Base-by-base conservation (phyloP, 1,140 invertebrate genomes). In the Eubasilissa regina region DNA sequence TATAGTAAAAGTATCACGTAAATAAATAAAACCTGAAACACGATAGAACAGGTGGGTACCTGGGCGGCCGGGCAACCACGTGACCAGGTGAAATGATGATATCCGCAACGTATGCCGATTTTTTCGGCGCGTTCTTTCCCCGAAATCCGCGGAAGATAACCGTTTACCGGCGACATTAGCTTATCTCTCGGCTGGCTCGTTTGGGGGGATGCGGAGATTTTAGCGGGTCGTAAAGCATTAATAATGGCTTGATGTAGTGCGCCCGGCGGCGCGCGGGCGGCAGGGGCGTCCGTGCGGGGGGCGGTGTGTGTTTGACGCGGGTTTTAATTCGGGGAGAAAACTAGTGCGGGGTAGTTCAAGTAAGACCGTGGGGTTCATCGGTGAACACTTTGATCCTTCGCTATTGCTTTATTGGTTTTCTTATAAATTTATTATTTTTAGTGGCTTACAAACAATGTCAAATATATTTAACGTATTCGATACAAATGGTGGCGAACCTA, bases 191-290 rank as follows among this genome's bases (percentile, higher is more conserved):
- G 55, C 70, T 44, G 68, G 56, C 73, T 73, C 77, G 66, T 75
- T 75, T 53, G 56, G 70, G n/a, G 53, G 78, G 60, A 73, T n/a
- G 79, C 73, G 79, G 43, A 73, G 60, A 56, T 80, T 80, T 80
- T 80, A 80, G 75, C 79, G 79, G 75, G 66, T 79, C 78, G 78
- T 77, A 77, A 74, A 77, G 79, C 79, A 76, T 80, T 76, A 80
- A 80, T 79, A 79, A 79, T 70, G 78, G 58, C 70, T 70, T 60
- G 62, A 53, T 53, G 60, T 60, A 60, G 75, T 60, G 35, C 9
- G 25, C 47, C 72, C n/a, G n/a, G n/a, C 48, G 15, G 15, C 73
- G 35, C 19, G 19, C 11, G n/a, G 15, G 7, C 56, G 7, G 60
- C 60, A n/a, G 0, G 19, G 25, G 4, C 43, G 43, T 12, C 13